phyloP scores from a whole-genome alignment of 1,140 invertebrate genomes.

The Octopus sinensis region DNA sequence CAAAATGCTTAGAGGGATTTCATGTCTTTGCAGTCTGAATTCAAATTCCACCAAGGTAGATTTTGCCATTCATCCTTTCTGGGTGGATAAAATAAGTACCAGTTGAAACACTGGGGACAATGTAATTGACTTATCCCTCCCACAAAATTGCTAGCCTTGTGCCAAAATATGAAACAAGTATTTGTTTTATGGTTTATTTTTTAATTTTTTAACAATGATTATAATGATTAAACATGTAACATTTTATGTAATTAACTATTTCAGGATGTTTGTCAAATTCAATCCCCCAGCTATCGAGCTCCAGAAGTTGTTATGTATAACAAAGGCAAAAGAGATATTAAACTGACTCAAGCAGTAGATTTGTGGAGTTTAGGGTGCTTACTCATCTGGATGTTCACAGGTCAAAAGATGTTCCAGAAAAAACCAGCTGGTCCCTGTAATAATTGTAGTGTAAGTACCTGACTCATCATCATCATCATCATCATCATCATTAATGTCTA shows the following conservation, averaged over 20 bases:
- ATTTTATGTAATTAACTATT: not conserved
- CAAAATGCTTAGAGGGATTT: too few relatives aligned
- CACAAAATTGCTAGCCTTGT: too few relatives aligned
- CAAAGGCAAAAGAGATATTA: not conserved
- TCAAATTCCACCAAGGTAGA: too few relatives aligned
- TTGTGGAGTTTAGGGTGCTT: conserved; percentile 15
- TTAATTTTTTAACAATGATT: not conserved
- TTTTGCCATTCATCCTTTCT: too few relatives aligned
- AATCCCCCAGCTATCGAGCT: conserved; percentile 12
- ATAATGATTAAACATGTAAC: not conserved
- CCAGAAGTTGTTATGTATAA: conserved; percentile 12
- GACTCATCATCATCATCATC: too few relatives aligned
- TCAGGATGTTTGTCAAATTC: conserved; percentile 10
- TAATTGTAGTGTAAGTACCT: not conserved
- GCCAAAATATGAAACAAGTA: not conserved
- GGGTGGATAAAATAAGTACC: too few relatives aligned
- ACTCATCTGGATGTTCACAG: conserved; percentile 14
- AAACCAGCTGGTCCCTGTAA: not conserved
- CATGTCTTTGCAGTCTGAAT: too few relatives aligned
- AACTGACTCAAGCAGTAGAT: conserved; percentile 9
- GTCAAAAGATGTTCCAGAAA: conserved; percentile 13
- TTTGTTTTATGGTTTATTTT: not conserved
- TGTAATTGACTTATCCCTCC: too few relatives aligned
- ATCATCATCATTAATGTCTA: too few relatives aligned
- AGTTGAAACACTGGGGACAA: too few relatives aligned